A percentile compares a stretch with the other conserved stretches of the same genome.
Evolutionary conservation across 2,888 invertebrate genomes (phyloP).

Genomic region (Xylota sylvarum): DNA sequence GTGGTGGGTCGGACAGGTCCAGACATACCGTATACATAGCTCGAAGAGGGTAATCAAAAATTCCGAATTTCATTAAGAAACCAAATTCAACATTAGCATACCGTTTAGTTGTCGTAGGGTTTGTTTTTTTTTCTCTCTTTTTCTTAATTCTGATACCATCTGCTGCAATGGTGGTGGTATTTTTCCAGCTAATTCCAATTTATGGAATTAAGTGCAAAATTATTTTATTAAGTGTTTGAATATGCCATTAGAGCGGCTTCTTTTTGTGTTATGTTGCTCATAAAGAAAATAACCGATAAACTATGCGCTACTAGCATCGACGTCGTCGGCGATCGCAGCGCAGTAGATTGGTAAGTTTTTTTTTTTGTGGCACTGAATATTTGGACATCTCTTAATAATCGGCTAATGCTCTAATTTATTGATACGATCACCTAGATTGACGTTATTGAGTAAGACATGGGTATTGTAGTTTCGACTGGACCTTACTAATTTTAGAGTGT

Average conservation of each 20-base stretch:
- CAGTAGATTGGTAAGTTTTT: constrained; percentile 27
- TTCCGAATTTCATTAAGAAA: constrained; percentile 65
- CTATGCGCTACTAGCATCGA: constrained; percentile 12
- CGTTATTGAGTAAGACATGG: constrained; percentile 43
- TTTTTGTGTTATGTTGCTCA: constrained; percentile 60
- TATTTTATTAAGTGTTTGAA: constrained; percentile 76
- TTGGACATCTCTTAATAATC: constrained; percentile 48
- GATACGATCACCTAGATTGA: constrained; percentile 40
- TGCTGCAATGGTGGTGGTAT: constrained; percentile 24
- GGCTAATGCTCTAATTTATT: constrained; percentile 71
- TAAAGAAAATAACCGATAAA: constrained; percentile 57
- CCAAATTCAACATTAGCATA: constrained; percentile 67
- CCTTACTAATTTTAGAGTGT: background rate
- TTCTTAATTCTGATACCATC: constrained; percentile 17
- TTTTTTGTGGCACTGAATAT: constrained; percentile 43
- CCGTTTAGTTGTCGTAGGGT: constrained; percentile 54
- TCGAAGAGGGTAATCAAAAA: constrained; percentile 38
- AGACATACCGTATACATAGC: background rate
- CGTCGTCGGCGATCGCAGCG: background rate
- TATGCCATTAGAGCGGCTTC: constrained; percentile 70
- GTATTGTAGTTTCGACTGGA: constrained; percentile 16
- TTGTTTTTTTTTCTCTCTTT: constrained; percentile 26
- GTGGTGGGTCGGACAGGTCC: constrained; percentile 15
- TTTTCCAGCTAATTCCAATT: constrained; percentile 57
- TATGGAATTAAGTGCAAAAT: constrained; percentile 76